A percentile compares a stretch with the other conserved stretches of the same genome.
phyloP scores from a whole-genome alignment of 2,797 vertebrate species.

The Odontamblyopus rebecca region DNA sequence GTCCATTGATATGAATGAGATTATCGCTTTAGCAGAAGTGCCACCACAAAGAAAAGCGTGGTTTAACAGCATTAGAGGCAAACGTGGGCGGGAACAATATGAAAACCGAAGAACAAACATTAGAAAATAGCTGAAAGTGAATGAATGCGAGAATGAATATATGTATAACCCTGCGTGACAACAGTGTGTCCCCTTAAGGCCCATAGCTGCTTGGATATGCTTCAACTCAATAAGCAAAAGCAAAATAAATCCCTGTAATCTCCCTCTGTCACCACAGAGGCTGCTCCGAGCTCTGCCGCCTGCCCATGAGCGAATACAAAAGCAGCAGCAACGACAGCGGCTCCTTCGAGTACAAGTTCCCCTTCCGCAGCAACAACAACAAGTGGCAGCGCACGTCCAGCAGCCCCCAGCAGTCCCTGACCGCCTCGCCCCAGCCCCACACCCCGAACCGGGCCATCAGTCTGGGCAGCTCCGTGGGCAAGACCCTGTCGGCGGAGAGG shows the following conservation, averaged over 20 bases:
- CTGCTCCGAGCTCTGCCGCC: conserved; percentile 91
- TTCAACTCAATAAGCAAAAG: not conserved
- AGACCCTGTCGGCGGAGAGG: conserved; percentile 84
- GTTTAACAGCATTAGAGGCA: no score
- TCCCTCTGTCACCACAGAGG: conserved; percentile 74
- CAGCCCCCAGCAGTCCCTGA: conserved; percentile 85
- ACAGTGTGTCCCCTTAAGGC: no score
- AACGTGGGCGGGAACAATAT: no score
- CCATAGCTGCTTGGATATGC: not conserved
- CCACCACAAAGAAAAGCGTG: no score
- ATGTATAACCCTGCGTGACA: no score
- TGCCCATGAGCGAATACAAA: conserved; percentile 95
- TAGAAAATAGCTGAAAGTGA: no score
- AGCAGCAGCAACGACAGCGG: conserved; percentile 86
- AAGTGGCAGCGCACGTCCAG: conserved; percentile 94
- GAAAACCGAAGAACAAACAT: no score
- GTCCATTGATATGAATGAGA: no score
- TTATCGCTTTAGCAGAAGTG: no score
- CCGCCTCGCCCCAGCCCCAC: conserved; percentile 85
- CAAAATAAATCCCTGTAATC: not conserved
- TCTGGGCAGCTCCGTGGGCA: conserved; percentile 86
- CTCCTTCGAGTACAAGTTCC: conserved; percentile 95
- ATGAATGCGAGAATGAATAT: no score
- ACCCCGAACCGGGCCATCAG: conserved; percentile 86
- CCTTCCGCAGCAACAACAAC: conserved; percentile 95